Conservation (phyloP, 2,888 invertebrate species). For the Mystacides longicornis region DNA sequence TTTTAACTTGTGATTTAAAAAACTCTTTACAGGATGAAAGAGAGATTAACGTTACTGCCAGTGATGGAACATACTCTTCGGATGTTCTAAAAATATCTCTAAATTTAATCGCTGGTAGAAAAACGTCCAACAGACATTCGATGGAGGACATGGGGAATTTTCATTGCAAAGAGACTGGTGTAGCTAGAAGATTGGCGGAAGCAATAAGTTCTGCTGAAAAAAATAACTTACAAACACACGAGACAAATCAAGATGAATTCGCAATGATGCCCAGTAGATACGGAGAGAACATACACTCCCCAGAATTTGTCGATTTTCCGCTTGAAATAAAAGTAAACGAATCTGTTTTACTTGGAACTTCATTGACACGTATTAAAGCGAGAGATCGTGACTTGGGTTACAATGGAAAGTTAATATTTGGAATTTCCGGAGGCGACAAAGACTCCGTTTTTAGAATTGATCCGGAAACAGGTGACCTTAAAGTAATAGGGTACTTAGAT, state of each 20-base stretch:
- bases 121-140: constrained; percentile 42
- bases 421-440: constrained; percentile 75
- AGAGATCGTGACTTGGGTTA: constrained; percentile 84
- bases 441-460: constrained; percentile 84
- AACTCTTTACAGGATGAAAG: constrained; percentile 62
- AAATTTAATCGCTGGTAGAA: constrained; percentile 65
- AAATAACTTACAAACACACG: constrained; percentile 61
- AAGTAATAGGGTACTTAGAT: constrained; percentile 81
- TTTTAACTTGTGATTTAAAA: constrained; percentile 74
- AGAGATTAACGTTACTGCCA: constrained; percentile 79
- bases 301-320: constrained; percentile 81
- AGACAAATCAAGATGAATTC: constrained; percentile 52
- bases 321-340: constrained; percentile 78
- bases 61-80: constrained; percentile 88
- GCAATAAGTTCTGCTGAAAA: constrained; percentile 73
- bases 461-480: constrained; percentile 76
- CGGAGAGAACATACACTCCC: constrained; percentile 79
- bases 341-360: constrained; percentile 72
- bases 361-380: constrained; percentile 63
- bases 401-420: constrained; percentile 84
- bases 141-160: constrained; percentile 56
- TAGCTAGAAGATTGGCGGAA: constrained; percentile 70
- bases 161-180: constrained; percentile 82
- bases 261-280: constrained; percentile 75
- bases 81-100: constrained; percentile 72